phyloP scores from a whole-genome alignment of 1,140 invertebrate species.

The Carcinoscorpius rotundicauda region DNA sequence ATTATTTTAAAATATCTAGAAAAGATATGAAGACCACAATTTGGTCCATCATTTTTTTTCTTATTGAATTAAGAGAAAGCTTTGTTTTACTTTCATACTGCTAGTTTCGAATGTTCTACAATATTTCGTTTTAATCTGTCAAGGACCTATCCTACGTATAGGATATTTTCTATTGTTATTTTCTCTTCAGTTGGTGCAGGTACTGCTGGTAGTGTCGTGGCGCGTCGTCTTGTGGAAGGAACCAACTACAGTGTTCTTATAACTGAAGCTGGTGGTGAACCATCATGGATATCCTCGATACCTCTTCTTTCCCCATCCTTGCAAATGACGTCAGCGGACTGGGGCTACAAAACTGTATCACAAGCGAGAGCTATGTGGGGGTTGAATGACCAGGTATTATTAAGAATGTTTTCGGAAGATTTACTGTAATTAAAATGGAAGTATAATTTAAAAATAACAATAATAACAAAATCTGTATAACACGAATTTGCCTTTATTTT shows the following conservation, averaged over 20 bases:
- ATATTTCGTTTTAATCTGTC: background rate
- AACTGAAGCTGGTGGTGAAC: constrained; percentile 50
- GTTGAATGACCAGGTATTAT: constrained; percentile 6
- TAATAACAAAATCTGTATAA: too few relatives aligned
- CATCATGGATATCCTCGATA: constrained; percentile 34
- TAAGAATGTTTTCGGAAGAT: too few relatives aligned
- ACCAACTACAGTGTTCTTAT: constrained; percentile 46
- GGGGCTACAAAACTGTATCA: constrained; percentile 67
- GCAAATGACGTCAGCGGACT: constrained; percentile 67
- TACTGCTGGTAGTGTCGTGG: constrained; percentile 16
- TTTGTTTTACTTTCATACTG: background rate
- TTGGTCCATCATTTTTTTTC: too few relatives aligned
- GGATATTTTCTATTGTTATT: too few relatives aligned
- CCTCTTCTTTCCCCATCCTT: constrained; percentile 67
- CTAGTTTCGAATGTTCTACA: background rate
- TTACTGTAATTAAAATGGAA: too few relatives aligned
- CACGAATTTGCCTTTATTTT: too few relatives aligned
- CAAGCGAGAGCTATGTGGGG: constrained; percentile 61
- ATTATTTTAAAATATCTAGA: too few relatives aligned
- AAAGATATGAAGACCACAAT: too few relatives aligned
- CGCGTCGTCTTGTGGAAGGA: constrained; percentile 32
- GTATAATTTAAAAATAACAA: too few relatives aligned
- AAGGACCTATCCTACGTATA: background rate
- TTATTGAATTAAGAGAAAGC: too few relatives aligned
- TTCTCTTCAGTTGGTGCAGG: constrained; percentile 18